These are phyloP conservation scores for Lutra lutra DNA, from an alignment of 2,797 vertebrate species.

Conservation along the genomic window DNA sequence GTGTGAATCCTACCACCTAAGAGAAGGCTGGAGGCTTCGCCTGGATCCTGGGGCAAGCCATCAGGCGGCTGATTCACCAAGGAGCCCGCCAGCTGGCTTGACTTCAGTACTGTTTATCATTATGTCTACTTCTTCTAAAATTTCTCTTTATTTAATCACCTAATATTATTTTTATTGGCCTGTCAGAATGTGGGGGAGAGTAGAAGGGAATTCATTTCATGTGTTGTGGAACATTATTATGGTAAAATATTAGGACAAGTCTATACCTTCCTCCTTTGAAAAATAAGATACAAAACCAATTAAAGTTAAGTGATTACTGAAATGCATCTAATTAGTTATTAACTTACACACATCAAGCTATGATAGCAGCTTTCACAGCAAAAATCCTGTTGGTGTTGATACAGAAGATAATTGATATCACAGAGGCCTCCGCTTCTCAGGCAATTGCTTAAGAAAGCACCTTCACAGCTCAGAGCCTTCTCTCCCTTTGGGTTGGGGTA, in stretches of 20 bases:
- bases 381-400: conserved; percentile 70
- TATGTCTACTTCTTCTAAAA: conserved; percentile 83
- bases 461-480: conserved; percentile 76
- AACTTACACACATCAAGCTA: conserved; percentile 75
- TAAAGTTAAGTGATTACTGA: conserved; percentile 82
- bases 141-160: conserved; percentile 84
- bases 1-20: conserved; percentile 75
- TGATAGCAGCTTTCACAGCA: conserved; percentile 54
- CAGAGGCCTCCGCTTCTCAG: conserved; percentile 22
- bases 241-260: conserved; percentile 84
- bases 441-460: conserved; percentile 50
- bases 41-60: conserved; percentile 84
- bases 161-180: conserved; percentile 85
- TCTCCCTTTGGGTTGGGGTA: conserved; percentile 58
- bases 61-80: conserved; percentile 89
- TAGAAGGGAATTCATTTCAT: conserved; percentile 72
- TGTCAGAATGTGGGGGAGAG: conserved; percentile 82
- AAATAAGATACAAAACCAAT: conserved; percentile 85
- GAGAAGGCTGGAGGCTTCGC: conserved; percentile 86
- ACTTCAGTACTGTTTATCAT: conserved; percentile 86
- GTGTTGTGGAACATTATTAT: conserved; percentile 75
- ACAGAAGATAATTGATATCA: conserved; percentile 50
- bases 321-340: conserved; percentile 83
- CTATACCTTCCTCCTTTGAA: conserved; percentile 79
- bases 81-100: conserved; percentile 89